Evolutionary conservation across 92 coral and sea anemone genomes (phyloP).

Genomic region (Meandrina meandrites): DNA sequence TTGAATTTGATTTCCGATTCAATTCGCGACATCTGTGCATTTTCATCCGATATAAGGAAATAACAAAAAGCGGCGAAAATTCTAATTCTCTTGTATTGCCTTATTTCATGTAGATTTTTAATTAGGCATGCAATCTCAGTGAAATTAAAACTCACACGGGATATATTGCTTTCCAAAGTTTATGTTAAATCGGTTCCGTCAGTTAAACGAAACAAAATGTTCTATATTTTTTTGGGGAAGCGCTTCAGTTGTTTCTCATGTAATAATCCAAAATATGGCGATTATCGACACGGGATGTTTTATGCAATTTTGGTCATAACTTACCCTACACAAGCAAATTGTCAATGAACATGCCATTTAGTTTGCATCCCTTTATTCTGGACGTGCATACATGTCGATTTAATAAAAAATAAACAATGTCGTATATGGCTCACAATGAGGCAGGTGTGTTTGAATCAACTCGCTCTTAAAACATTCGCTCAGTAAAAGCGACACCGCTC

Average conservation of each 20-base stretch:
- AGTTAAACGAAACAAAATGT: background rate
- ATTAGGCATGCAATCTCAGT: slow-evolving; percentile 1
- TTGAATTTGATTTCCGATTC: background rate
- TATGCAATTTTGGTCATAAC: background rate
- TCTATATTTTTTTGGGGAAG: background rate
- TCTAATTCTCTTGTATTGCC: background rate
- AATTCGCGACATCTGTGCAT: background rate
- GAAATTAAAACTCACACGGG: slow-evolving; percentile 8
- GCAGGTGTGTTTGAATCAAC: slow-evolving; percentile 15
- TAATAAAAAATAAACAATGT: slow-evolving; percentile 24
- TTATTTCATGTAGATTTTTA: background rate
- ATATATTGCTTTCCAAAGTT: slow-evolving; percentile 17
- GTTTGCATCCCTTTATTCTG: background rate
- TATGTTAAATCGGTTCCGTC: background rate
- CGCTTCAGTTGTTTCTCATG: background rate
- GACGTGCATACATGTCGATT: background rate
- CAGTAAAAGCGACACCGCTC: background rate
- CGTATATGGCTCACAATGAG: background rate
- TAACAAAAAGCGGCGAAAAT: background rate
- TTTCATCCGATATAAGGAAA: background rate
- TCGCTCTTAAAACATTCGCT: background rate
- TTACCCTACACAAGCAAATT: slow-evolving; percentile 1
- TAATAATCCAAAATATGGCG: background rate
- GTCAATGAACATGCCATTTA: background rate
- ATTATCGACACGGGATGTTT: background rate